These are phyloP conservation scores for Bombylius discolor DNA, from an alignment of 2,888 invertebrate genomes.

Conservation along the genomic window DNA sequence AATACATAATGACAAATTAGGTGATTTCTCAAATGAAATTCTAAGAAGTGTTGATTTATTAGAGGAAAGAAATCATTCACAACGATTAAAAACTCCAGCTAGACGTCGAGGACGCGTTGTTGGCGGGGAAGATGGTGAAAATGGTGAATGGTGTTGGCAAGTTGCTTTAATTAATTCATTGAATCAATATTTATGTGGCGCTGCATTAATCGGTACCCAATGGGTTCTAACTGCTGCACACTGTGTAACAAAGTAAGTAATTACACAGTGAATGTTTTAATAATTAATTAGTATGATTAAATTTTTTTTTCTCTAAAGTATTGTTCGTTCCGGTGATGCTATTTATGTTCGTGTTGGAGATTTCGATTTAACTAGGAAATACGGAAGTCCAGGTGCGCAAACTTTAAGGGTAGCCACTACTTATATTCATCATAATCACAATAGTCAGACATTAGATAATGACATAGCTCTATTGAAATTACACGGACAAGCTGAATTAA, in stretches of 20 bases:
- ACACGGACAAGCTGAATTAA: slow-evolving; percentile 75
- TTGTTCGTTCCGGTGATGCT: slow-evolving; percentile 85
- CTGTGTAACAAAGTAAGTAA: slow-evolving; percentile 78
- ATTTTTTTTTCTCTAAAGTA: slow-evolving; percentile 40
- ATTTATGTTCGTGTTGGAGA: slow-evolving; percentile 89
- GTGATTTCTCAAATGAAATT: slow-evolving; percentile 25
- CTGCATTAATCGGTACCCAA: slow-evolving; percentile 83
- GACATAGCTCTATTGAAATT: slow-evolving; percentile 85
- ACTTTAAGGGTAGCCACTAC: slow-evolving; percentile 83
- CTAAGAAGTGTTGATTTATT: slow-evolving; percentile 21
- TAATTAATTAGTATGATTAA: neutral
- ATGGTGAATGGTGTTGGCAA: slow-evolving; percentile 94
- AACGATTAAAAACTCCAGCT: slow-evolving; percentile 9
- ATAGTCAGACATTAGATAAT: slow-evolving; percentile 86
- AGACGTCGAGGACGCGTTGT: slow-evolving; percentile 46
- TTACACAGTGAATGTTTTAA: neutral
- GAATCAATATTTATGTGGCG: slow-evolving; percentile 88
- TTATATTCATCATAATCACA: slow-evolving; percentile 91
- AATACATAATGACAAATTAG: slow-evolving; percentile 33
- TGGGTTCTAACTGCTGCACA: slow-evolving; percentile 92
- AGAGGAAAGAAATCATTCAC: slow-evolving; percentile 13
- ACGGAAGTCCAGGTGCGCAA: slow-evolving; percentile 83
- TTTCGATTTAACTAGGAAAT: slow-evolving; percentile 79
- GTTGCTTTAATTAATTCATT: slow-evolving; percentile 84
- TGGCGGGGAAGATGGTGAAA: slow-evolving; percentile 80